A percentile compares a stretch with the other conserved stretches of the same genome.
Evolutionary conservation across 1,140 invertebrate species (phyloP).

Genomic region (Maniola jurtina): DNA sequence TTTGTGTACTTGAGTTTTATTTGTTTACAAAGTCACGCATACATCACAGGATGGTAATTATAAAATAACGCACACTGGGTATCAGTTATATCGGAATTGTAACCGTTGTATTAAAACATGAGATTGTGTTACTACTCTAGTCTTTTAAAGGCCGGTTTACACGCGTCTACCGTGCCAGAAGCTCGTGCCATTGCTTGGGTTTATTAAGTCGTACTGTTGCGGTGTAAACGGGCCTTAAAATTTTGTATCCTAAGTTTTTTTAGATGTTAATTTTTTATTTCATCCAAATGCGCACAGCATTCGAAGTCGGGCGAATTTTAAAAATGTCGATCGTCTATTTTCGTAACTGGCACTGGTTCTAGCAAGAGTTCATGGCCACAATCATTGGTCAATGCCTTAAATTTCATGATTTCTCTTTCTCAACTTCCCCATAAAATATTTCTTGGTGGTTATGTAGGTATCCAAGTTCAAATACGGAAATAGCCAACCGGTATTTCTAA

Average conservation of each 20-base stretch:
- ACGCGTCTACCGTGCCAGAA: slow-evolving; percentile 7
- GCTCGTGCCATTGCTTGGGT: slow-evolving; percentile 14
- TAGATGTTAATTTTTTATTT: slow-evolving; percentile 46
- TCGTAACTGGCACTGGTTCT: not conserved
- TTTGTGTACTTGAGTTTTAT: too few relatives aligned
- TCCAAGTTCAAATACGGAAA: not conserved
- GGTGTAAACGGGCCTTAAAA: slow-evolving; percentile 44
- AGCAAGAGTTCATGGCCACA: too few relatives aligned
- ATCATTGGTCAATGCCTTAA: too few relatives aligned
- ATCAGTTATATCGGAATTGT: slow-evolving; percentile 24
- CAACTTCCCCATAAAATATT: too few relatives aligned
- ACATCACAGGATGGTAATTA: not conserved
- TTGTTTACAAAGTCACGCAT: too few relatives aligned
- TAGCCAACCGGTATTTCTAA: not conserved
- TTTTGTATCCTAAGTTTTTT: slow-evolving; percentile 56
- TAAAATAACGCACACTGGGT: slow-evolving; percentile 36
- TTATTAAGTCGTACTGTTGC: slow-evolving; percentile 13
- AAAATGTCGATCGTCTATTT: not conserved
- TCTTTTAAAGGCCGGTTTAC: slow-evolving; percentile 49
- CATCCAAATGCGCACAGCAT: slow-evolving; percentile 55
- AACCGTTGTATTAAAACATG: slow-evolving; percentile 22
- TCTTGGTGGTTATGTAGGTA: too few relatives aligned
- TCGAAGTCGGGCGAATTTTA: slow-evolving; percentile 43
- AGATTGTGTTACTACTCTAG: slow-evolving; percentile 64
- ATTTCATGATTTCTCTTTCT: too few relatives aligned